These are phyloP conservation scores for Bursaphelenchus okinawaensis DNA, from an alignment of 2,888 invertebrate species.

Conservation along the genomic window DNA sequence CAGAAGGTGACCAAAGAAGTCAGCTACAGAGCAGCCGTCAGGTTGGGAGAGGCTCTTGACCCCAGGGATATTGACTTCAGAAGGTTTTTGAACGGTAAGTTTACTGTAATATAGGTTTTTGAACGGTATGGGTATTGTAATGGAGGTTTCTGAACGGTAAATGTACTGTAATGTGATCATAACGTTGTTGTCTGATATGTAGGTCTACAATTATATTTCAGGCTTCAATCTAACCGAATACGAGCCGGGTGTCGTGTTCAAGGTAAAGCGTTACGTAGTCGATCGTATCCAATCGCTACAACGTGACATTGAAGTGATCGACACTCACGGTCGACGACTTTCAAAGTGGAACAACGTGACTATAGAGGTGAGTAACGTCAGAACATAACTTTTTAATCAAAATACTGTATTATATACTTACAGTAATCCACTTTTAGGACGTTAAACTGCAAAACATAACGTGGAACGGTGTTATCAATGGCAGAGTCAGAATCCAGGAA, in stretches of 20 bases:
- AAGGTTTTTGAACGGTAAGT: conserved; percentile 25
- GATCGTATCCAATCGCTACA: conserved; percentile 15
- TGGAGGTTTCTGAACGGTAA: too few relatives aligned
- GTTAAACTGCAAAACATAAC: conserved; percentile 35
- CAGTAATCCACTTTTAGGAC: conserved; percentile 18
- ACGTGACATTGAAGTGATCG: conserved; percentile 20
- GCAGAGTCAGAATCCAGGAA: conserved; percentile 31
- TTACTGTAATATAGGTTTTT: too few relatives aligned
- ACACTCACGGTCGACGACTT: conserved; percentile 28
- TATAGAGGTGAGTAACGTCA: conserved; percentile 11
- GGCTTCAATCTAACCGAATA: conserved; percentile 34
- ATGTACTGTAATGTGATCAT: too few relatives aligned
- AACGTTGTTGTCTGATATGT: background rate
- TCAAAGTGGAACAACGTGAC: conserved; percentile 25
- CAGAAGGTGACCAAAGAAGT: conserved; percentile 31
- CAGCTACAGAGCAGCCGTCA: conserved; percentile 22
- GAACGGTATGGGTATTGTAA: too few relatives aligned
- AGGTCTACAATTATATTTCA: conserved; percentile 16
- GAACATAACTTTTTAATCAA: too few relatives aligned
- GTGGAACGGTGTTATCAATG: conserved; percentile 34
- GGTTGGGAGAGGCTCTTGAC: conserved; percentile 32
- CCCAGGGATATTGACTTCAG: conserved; percentile 35
- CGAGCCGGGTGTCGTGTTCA: conserved; percentile 23
- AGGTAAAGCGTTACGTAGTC: conserved; percentile 32
- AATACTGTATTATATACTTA: background rate